Percentiles rank a stretch among this genome's conserved stretches.
Conservation (phyloP, 2,113 vertebrate genomes). For the Boulengeromyrus knoepffleri region DNA sequence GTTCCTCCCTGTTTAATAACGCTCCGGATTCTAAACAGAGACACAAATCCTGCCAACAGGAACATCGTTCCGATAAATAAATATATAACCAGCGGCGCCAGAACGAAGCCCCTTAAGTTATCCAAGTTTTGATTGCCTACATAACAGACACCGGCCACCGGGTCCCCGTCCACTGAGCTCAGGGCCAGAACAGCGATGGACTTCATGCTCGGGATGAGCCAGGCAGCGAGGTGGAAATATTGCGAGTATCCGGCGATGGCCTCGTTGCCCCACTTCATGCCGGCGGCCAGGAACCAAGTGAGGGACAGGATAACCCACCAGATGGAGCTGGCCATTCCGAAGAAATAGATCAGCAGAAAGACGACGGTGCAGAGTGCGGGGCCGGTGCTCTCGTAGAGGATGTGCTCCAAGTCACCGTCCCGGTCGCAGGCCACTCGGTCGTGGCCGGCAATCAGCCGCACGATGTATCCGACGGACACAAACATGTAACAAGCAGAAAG, state of each 20-base stretch:
- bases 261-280: conserved; percentile 87
- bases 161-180: conserved; percentile 88
- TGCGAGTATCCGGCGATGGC: conserved; percentile 83
- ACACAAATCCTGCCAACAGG: conserved; percentile 87
- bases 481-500: conserved; percentile 87
- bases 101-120: conserved; percentile 82
- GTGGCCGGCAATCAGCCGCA: conserved; percentile 76
- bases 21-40: conserved; percentile 82
- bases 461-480: conserved; percentile 79
- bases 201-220: conserved; percentile 88
- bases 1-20: conserved; percentile 90
- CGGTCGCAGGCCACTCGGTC: conserved; percentile 77
- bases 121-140: conserved; percentile 90
- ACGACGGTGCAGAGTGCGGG: conserved; percentile 88
- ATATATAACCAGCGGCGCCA: conserved; percentile 88
- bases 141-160: conserved; percentile 86
- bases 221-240: conserved; percentile 90
- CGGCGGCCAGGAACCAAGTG: conserved; percentile 82
- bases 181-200: conserved; percentile 81
- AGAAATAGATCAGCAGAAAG: conserved; percentile 83
- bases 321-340: conserved; percentile 84
- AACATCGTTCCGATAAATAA: conserved; percentile 88
- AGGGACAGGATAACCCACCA: conserved; percentile 88
- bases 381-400: conserved; percentile 83
- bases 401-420: conserved; percentile 56